Conservation (phyloP, 2,797 vertebrate genomes). For the Enoplosus armatus region DNA sequence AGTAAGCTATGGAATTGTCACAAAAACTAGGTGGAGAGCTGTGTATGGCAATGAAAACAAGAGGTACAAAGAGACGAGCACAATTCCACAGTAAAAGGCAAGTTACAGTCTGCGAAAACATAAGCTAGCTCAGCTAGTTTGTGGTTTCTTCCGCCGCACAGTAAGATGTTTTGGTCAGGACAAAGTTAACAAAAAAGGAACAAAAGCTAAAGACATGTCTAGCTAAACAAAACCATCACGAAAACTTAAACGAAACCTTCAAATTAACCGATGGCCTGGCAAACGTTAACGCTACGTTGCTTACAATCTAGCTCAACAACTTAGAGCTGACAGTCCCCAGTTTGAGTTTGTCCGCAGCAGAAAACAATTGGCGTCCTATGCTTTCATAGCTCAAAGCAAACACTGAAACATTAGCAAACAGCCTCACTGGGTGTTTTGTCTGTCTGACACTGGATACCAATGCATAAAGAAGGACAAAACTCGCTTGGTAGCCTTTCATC, state of each 20-base stretch:
- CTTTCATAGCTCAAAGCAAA: slow-evolving; percentile 71
- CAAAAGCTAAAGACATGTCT: slow-evolving; percentile 33
- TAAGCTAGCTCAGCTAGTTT: slow-evolving; percentile 20
- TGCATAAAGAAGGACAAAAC: slow-evolving; percentile 25
- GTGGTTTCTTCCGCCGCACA: slow-evolving; percentile 40
- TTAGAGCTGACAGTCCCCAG: slow-evolving; percentile 56
- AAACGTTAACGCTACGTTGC: not conserved
- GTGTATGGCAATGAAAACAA: slow-evolving; percentile 23
- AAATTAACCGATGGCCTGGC: not conserved
- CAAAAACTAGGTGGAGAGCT: slow-evolving; percentile 17
- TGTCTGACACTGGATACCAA: slow-evolving; percentile 56
- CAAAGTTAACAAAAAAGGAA: slow-evolving; percentile 68
- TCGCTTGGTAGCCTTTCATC: not conserved
- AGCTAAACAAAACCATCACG: not conserved
- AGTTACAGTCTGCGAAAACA: slow-evolving; percentile 34
- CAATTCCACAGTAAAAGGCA: slow-evolving; percentile 11
- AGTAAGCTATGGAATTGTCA: not conserved
- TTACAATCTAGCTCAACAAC: slow-evolving; percentile 39
- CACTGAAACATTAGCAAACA: slow-evolving; percentile 75
- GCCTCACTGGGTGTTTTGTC: slow-evolving; percentile 61
- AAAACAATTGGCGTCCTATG: slow-evolving; percentile 77
- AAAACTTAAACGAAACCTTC: not conserved
- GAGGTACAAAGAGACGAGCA: slow-evolving; percentile 6
- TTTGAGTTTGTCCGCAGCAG: slow-evolving; percentile 62
- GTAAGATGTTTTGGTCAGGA: slow-evolving; percentile 56